Evolutionary conservation across 2,888 invertebrate species (phyloP), one percentile per base, ranked within the genome.

Genomic region (Bellardia pandia): DNA sequence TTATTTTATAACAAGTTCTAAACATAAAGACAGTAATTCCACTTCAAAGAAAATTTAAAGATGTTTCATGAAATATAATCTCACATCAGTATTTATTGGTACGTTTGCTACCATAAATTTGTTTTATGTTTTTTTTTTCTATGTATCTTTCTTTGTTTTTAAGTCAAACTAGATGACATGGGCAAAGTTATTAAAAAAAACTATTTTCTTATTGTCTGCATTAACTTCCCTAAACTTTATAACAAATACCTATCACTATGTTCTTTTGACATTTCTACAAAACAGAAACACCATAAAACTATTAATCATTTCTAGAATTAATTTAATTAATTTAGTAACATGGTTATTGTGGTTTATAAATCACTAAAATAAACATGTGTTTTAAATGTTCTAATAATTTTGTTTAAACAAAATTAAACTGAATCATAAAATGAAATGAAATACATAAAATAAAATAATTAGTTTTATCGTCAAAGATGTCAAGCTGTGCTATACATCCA

Each of bases 381-480:
- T 64, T 60, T 11, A 42, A 30, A 51, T 75, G 37, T 62, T 71
- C 62, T 42, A 62, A 56, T 58, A 71, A 58, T 30, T 16, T 56
- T 56, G 8, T 45, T 58, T 40, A 16, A 40, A 62, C 51, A 2
- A 48, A 62, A 75, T 13, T 48, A 33, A 62, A 62, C 23, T n/a
- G 16, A 42, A 37, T 42, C 14, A 64, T 60, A 48, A 51, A 68
- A 40, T 40, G 6, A 56, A 40, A 60, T 74, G 37, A 42, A 74
- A 66, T 23, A 23, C 23, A 40, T 40, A 3, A 56, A 40, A 60
- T 74, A 23, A 33, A 74, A 66, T 80, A 85, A 80, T 76, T 85
- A 85, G 51, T 72, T 85, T 85, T 53, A 71, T 51, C 64, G 16
- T 48, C 51, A 75, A 75, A 85, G 56, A 76, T 71, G 75, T 80